Evolutionary conservation across 53 echinoderm and acorn worm genomes (phyloP).

Genomic region (Hippasteria phrygiana): DNA sequence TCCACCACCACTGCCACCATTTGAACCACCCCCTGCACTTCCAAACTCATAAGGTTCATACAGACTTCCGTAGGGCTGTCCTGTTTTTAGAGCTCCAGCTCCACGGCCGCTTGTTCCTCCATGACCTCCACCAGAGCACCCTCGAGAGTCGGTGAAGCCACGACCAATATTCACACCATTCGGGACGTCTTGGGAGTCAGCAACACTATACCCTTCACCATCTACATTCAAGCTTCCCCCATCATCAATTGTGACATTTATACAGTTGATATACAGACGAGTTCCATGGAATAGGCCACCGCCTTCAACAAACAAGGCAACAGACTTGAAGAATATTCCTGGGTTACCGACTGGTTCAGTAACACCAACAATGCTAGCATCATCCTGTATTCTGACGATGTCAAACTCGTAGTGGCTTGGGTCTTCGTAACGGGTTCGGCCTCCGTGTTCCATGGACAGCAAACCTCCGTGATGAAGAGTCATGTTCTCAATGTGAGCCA

Average conservation of each 20-base stretch:
- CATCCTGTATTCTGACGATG: constrained; percentile 78
- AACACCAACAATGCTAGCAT: constrained; percentile 69
- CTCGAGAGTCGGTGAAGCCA: constrained; percentile 58
- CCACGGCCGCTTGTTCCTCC: constrained; percentile 92
- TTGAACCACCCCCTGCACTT: constrained; percentile 82
- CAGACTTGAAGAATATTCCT: constrained; percentile 72
- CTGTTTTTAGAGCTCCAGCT: constrained; percentile 68
- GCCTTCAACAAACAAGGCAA: constrained; percentile 79
- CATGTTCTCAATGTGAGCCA: constrained; percentile 80
- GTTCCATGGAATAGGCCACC: constrained; percentile 82
- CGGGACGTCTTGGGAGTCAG: constrained; percentile 55
- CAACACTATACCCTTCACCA: constrained; percentile 75
- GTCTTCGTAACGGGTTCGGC: constrained; percentile 75
- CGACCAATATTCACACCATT: constrained; percentile 77
- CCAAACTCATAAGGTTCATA: constrained; percentile 94
- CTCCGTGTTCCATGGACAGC: constrained; percentile 89
- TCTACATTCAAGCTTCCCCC: constrained; percentile 79
- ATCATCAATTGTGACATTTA: constrained; percentile 90
- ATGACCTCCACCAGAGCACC: constrained; percentile 90
- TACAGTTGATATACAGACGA: constrained; percentile 65
- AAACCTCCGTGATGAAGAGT: constrained; percentile 81
- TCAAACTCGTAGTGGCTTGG: constrained; percentile 78
- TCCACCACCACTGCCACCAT: constrained; percentile 85
- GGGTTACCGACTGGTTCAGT: constrained; percentile 76
- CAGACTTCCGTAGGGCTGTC: constrained; percentile 93